Evolutionary conservation across 2,888 invertebrate genomes (phyloP), one percentile per base, ranked within the genome.

Genomic region (Aspidapion aeneum): DNA sequence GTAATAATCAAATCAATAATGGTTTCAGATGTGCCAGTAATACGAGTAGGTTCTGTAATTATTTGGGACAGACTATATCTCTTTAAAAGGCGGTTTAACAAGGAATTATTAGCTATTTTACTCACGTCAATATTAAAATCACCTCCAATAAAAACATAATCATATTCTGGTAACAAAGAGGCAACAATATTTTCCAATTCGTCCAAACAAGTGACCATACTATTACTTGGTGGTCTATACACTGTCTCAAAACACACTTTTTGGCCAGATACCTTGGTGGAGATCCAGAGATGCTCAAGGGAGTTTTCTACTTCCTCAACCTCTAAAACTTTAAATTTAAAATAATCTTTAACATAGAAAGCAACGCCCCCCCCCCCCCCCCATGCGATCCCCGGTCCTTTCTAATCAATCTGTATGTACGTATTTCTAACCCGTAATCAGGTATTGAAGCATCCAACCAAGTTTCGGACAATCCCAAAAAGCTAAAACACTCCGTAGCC

Each of bases 171-270:
- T 18, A 21, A 12, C 12, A 56, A 21, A 21, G 3, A 3, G 3
- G 12, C 35, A 35, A 12, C 12, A 12, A 35, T 35, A 35, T 35
- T 35, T 35, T 35, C 56, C 21, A 1, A 56, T 17, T 55, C 20
- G 21, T n/a, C 12, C 18, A 55, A 1, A 16, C 17, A 55, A 16
- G 18, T 19, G 16, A 17, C 55, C 12, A 55, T 19, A 18, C 18
- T 55, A 16, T 2, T 17, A 21, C 21, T 21, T 19, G 56, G 21
- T 12, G 56, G 56, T 20, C 56, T 56, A 17, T 56, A 56, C 17
- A 56, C 21, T 18, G 21, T 56, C n/a, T n/a, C n/a, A n/a, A 55
- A 55, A 12, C 55, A 55, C 55, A 55, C 16, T 55, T 55, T 55
- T 17, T 55, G 5, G 17, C 56, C 56, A 5, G 56, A 3, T 20